These are phyloP conservation scores for Pseudobourletiella spinata DNA, from an alignment of 1,140 invertebrate genomes.

Conservation along the genomic window DNA sequence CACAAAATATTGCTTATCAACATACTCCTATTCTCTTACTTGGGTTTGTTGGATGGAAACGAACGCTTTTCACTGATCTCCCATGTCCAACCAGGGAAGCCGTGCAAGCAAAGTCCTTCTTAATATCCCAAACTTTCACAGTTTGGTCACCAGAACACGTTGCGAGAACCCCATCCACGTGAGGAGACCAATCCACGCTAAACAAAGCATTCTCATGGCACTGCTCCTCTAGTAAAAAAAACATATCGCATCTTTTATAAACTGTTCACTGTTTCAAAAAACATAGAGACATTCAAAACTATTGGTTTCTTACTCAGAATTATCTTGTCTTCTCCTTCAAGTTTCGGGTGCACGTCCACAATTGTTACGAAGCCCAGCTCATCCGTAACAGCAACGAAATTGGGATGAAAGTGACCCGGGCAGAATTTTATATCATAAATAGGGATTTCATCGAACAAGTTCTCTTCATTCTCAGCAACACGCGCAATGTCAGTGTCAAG, in stretches of 20 bases:
- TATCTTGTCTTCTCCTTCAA: not conserved
- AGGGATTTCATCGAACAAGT: not conserved
- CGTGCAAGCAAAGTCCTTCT: not conserved
- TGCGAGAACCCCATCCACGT: not conserved
- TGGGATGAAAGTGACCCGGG: not conserved
- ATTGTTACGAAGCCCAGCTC: not conserved
- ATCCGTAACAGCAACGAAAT: constrained; percentile 7
- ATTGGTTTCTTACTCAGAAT: not conserved
- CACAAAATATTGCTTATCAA: no score
- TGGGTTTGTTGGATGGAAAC: not conserved
- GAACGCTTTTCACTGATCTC: constrained; percentile 1
- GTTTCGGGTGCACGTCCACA: not conserved
- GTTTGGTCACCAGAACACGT: not conserved
- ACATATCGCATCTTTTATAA: no score
- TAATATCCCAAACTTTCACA: constrained; percentile 11
- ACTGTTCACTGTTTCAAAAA: no score
- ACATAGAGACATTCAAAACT: not conserved
- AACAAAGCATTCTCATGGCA: constrained; percentile 11
- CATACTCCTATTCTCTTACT: no score
- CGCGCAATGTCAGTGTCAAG: not conserved
- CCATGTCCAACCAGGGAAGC: not conserved
- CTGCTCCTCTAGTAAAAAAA: not conserved
- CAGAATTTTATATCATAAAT: constrained; percentile 13
- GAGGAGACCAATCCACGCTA: not conserved
- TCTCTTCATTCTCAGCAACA: constrained; percentile 3